Percentiles rank a stretch among this genome's conserved stretches.
These are phyloP conservation scores for Tipula confusa DNA, from an alignment of 2,888 invertebrate species.

Conservation along the genomic window DNA sequence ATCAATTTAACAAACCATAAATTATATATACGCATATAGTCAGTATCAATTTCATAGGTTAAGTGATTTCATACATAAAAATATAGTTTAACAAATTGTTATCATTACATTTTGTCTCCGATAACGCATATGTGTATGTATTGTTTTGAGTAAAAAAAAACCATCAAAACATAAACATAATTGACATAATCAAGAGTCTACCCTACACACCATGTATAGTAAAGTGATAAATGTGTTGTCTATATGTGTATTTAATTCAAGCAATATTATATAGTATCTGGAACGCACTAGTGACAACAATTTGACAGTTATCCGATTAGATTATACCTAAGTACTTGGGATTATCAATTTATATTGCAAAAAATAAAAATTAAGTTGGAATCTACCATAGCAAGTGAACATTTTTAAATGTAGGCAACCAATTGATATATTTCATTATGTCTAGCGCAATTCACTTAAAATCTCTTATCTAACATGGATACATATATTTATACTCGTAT, in stretches of 20 bases:
- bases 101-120: neutral
- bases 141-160: neutral
- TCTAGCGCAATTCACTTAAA: neutral
- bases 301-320: neutral
- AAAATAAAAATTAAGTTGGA: neutral
- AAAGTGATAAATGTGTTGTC: neutral
- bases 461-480: neutral
- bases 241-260: neutral
- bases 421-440: neutral
- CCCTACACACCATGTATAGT: too few species aligned
- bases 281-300: neutral
- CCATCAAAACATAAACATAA: neutral
- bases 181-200: neutral
- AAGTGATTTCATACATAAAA: neutral
- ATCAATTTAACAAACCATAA: neutral
- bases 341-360: neutral
- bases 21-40: neutral
- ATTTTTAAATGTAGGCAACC: neutral
- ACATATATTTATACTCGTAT: too few species aligned
- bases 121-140: neutral
- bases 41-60: neutral
- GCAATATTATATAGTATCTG: neutral
- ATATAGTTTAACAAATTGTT: neutral
- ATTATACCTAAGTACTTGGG: neutral
- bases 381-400: neutral